Evolutionary conservation across 2,113 vertebrate genomes (phyloP).

Genomic region (Entomyzon cyanotis): DNA sequence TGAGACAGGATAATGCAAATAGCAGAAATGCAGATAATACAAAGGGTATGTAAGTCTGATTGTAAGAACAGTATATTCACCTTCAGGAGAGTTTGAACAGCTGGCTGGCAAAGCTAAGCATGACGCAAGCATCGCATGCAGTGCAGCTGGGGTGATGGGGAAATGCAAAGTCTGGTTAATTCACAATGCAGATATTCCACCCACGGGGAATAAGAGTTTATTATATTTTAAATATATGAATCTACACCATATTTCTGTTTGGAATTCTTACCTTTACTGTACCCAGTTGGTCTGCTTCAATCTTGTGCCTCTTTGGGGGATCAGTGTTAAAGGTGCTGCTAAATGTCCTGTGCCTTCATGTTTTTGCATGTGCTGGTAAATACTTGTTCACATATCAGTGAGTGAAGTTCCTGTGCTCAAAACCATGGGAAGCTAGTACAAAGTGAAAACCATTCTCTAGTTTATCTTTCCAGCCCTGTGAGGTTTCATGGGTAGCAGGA

Average conservation of each 20-base stretch:
- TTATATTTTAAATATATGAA: conserved; percentile 29
- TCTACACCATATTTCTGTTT: neutral
- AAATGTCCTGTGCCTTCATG: neutral
- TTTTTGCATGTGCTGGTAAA: neutral
- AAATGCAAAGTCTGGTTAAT: conserved; percentile 33
- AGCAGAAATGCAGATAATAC: neutral
- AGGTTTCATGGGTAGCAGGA: neutral
- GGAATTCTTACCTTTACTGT: neutral
- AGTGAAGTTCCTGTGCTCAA: neutral
- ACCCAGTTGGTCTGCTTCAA: neutral
- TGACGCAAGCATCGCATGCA: neutral
- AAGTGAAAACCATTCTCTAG: neutral
- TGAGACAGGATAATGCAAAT: neutral
- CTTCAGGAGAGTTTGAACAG: neutral
- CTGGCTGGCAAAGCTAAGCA: neutral
- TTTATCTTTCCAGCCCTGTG: neutral
- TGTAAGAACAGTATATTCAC: neutral
- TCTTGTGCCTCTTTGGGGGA: neutral
- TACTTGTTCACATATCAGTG: neutral
- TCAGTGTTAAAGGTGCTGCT: neutral
- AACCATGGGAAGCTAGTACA: neutral
- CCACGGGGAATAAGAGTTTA: neutral
- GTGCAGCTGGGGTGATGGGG: conserved; percentile 2
- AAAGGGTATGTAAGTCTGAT: neutral
- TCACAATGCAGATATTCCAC: conserved; percentile 41